Conservation (phyloP, 2,797 vertebrate genomes). For the Silurus aristotelis region DNA sequence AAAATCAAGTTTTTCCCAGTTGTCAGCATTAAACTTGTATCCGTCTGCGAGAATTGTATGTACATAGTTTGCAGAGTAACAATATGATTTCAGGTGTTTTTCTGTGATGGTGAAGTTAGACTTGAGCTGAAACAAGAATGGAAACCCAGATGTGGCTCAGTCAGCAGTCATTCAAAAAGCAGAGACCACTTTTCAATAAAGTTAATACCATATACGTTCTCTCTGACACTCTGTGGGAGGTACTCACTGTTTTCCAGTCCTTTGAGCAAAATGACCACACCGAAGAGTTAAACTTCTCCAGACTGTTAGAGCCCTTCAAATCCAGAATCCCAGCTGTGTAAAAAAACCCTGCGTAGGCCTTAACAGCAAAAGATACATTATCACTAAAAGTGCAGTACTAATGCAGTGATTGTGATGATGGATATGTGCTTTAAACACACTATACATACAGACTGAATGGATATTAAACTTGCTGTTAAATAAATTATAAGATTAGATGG, state of each 20-base stretch:
- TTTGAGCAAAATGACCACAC: constrained; percentile 77
- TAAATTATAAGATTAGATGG: neutral
- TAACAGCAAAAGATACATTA: constrained; percentile 34
- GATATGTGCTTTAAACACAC: neutral
- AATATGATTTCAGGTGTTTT: constrained; percentile 80
- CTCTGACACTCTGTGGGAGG: constrained; percentile 15
- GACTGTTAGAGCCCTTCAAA: constrained; percentile 71
- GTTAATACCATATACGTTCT: neutral
- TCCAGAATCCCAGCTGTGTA: constrained; percentile 77
- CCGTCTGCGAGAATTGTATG: constrained; percentile 82
- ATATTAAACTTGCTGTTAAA: neutral
- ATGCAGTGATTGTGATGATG: neutral
- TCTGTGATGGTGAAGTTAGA: constrained; percentile 67
- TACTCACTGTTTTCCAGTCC: constrained; percentile 80
- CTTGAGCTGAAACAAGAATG: constrained; percentile 74
- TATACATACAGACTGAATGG: neutral
- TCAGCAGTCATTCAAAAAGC: neutral
- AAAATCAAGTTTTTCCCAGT: constrained; percentile 85
- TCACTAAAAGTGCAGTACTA: neutral
- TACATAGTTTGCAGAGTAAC: constrained; percentile 86
- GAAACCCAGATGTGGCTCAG: neutral
- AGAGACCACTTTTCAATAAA: neutral
- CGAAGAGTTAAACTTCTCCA: constrained; percentile 77
- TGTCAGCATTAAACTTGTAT: constrained; percentile 84
- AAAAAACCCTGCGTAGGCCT: constrained; percentile 94